Percentiles rank a stretch among this genome's conserved stretches.
Conservation (phyloP, 2,888 invertebrate genomes). For the Cartodere bifasciata region DNA sequence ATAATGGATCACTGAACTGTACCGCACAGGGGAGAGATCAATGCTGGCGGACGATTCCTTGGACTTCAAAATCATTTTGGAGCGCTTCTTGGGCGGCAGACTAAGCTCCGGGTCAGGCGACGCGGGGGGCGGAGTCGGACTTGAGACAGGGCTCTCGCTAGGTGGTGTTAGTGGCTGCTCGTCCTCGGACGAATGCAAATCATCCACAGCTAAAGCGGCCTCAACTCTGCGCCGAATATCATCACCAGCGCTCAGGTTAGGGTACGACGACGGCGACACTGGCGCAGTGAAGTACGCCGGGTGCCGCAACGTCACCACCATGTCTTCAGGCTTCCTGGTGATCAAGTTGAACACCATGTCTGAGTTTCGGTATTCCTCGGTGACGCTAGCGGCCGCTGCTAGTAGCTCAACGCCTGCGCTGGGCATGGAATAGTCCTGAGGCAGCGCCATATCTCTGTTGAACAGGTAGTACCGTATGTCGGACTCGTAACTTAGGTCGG, state of each 20-base stretch:
- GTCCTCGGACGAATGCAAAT: constrained; percentile 40
- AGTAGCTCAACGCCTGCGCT: constrained; percentile 31
- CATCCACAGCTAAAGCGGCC: constrained; percentile 45
- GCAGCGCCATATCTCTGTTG: constrained; percentile 22
- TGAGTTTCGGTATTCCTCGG: constrained; percentile 25
- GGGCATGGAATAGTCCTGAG: constrained; percentile 18
- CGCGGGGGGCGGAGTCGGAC: constrained; percentile 33
- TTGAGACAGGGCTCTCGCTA: constrained; percentile 44
- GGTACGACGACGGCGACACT: constrained; percentile 23
- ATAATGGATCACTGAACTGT: constrained; percentile 74
- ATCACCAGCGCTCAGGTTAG: constrained; percentile 36
- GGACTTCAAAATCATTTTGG: constrained; percentile 61
- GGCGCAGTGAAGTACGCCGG: constrained; percentile 27
- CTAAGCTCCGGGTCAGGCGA: constrained; percentile 45
- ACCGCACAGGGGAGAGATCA: constrained; percentile 31
- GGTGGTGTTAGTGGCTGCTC: constrained; percentile 44
- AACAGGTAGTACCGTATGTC: constrained; percentile 29
- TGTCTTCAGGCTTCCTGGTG: constrained; percentile 23
- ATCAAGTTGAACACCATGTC: constrained; percentile 31
- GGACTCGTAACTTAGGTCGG: constrained; percentile 26
- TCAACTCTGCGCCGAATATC: constrained; percentile 49
- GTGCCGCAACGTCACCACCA: constrained; percentile 25
- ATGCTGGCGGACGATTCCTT: constrained; percentile 39
- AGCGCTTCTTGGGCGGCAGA: constrained; percentile 65
- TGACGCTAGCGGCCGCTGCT: constrained; percentile 35